Evolutionary conservation across 2,113 vertebrate species (phyloP).

Genomic region (Peromyscus polionotus): DNA sequence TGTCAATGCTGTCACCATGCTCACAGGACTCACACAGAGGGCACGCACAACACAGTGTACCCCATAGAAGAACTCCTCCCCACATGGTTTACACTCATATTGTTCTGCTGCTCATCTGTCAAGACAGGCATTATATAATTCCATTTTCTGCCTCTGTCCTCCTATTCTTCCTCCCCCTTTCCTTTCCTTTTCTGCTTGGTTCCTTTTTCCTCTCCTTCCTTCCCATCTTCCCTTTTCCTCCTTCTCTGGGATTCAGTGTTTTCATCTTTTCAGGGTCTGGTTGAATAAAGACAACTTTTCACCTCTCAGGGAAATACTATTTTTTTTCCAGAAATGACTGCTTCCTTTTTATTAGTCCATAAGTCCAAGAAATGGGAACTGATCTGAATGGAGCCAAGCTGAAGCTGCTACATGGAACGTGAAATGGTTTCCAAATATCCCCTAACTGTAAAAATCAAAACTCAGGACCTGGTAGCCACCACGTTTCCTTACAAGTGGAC

Average conservation of each 20-base stretch:
- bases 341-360: neutral
- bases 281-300: neutral
- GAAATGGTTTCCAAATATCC: neutral
- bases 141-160: neutral
- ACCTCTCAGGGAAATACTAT: neutral
- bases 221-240: neutral
- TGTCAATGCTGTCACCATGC: neutral
- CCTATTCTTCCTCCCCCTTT: too few relatives aligned
- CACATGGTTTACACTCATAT: accelerated
- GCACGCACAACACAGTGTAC: accelerated
- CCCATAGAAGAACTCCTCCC: accelerated
- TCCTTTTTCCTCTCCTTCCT: neutral
- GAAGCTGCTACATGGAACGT: neutral
- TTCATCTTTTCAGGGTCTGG: neutral
- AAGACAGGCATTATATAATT: neutral
- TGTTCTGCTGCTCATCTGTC: neutral
- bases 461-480: accelerated
- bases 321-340: neutral
- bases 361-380: neutral
- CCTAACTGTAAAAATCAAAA: neutral
- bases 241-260: neutral
- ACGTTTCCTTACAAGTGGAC: neutral
- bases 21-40: accelerated
- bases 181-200: too few relatives aligned
- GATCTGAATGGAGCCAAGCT: accelerated